Evolutionary conservation across 2,888 invertebrate genomes (phyloP).

Genomic region (Tineola bisselliella): DNA sequence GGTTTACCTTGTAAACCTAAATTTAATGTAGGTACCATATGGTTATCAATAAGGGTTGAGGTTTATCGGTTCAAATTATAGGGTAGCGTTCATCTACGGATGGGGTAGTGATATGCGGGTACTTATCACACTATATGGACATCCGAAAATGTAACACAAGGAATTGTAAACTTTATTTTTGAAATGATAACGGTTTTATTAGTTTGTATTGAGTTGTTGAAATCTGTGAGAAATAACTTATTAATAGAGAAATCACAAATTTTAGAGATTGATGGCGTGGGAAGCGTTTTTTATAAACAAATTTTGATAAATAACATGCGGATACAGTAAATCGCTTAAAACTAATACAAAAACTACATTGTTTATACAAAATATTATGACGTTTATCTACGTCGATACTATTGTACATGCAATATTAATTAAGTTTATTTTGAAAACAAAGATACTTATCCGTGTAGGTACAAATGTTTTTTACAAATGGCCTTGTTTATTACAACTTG

Average conservation of each 20-base stretch:
- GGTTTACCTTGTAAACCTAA: background rate
- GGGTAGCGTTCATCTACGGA: slow-evolving; percentile 35
- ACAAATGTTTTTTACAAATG: background rate
- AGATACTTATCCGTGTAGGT: background rate
- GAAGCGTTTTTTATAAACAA: slow-evolving; percentile 23
- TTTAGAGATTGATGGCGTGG: slow-evolving; percentile 56
- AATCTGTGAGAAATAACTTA: slow-evolving; percentile 36
- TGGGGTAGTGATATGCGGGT: slow-evolving; percentile 52
- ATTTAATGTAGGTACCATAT: background rate
- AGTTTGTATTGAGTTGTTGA: slow-evolving; percentile 19
- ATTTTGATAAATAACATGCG: background rate
- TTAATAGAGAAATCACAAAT: slow-evolving; percentile 46
- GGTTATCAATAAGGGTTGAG: slow-evolving; percentile 1
- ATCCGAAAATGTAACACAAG: background rate
- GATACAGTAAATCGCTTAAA: too few species aligned
- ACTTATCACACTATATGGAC: slow-evolving; percentile 22
- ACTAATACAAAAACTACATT: too few species aligned
- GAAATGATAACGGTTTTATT: slow-evolving; percentile 19
- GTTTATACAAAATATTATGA: too few species aligned
- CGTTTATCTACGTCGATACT: too few species aligned
- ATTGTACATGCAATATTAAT: background rate
- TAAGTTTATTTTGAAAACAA: background rate
- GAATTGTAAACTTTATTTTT: slow-evolving; percentile 19
- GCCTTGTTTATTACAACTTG: background rate
- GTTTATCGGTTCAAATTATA: slow-evolving; percentile 21